Evolutionary conservation across 2,113 vertebrate species (phyloP).

Genomic region (Eolophus roseicapilla): DNA sequence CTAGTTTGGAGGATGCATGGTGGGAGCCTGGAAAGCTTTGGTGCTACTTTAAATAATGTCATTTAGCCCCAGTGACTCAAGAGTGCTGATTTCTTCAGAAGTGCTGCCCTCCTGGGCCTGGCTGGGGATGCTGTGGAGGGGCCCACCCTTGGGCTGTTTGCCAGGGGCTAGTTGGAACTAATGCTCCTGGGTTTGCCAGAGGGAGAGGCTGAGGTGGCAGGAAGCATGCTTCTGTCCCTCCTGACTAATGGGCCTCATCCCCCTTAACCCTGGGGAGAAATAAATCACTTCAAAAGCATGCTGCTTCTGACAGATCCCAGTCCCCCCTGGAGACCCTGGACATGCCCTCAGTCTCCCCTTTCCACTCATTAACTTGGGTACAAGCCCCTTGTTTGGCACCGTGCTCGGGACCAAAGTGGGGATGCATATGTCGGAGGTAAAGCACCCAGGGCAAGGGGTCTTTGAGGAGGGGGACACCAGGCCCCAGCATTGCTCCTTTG

Average conservation of each 20-base stretch:
- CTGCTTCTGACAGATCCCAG: neutral
- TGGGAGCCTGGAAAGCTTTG: neutral
- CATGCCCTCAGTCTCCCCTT: neutral
- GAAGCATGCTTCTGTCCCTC: neutral
- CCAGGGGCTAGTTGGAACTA: constrained; percentile 10
- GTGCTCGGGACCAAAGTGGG: neutral
- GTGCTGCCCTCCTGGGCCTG: neutral
- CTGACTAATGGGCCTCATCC: neutral
- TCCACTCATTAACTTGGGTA: neutral
- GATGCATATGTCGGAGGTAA: neutral
- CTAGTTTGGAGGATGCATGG: neutral
- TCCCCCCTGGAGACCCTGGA: neutral
- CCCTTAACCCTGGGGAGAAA: constrained; percentile 10
- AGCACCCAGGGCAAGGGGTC: neutral
- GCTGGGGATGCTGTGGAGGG: neutral
- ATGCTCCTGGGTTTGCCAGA: neutral
- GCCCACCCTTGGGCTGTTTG: neutral
- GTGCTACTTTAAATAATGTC: neutral
- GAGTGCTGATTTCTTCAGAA: constrained; percentile 7
- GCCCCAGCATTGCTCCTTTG: neutral
- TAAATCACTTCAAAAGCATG: neutral
- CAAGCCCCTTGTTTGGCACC: neutral
- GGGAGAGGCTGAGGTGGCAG: neutral
- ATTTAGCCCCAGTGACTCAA: neutral
- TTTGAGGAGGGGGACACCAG: neutral